A percentile compares a stretch with the other conserved stretches of the same genome.
These are phyloP conservation scores for Chaetodon auriga DNA, from an alignment of 2,113 vertebrate genomes.

Conservation along the genomic window DNA sequence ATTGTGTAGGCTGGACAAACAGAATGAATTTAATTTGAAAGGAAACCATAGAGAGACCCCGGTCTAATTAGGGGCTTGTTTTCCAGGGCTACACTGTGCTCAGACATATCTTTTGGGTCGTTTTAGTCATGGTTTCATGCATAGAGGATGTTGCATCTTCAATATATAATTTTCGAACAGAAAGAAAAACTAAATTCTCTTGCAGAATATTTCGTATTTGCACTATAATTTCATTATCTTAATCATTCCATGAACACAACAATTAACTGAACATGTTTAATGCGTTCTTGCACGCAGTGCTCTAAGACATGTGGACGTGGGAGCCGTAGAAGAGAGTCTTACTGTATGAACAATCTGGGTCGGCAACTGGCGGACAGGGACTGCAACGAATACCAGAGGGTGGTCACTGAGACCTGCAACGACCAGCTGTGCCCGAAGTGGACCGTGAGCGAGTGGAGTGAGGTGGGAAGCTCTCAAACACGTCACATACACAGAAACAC, in stretches of 20 bases:
- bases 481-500: neutral
- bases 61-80: too few relatives aligned
- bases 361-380: slow-evolving; percentile 88
- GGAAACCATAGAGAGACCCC: too few relatives aligned
- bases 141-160: neutral
- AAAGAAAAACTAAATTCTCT: neutral
- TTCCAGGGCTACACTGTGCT: too few relatives aligned
- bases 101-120: too few relatives aligned
- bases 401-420: slow-evolving; percentile 86
- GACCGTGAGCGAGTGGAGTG: slow-evolving; percentile 92
- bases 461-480: slow-evolving; percentile 83
- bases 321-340: slow-evolving; percentile 88
- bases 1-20: too few relatives aligned
- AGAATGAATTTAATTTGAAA: too few relatives aligned
- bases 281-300: slow-evolving; percentile 83
- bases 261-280: neutral
- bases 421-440: slow-evolving; percentile 92
- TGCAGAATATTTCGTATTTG: neutral
- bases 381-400: slow-evolving; percentile 86
- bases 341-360: slow-evolving; percentile 92
- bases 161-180: neutral
- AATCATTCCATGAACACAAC: neutral
- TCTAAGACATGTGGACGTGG: slow-evolving; percentile 92
- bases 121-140: neutral
- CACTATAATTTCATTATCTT: neutral